phyloP scores from a whole-genome alignment of 2,113 vertebrate species.

The Galemys pyrenaicus region DNA sequence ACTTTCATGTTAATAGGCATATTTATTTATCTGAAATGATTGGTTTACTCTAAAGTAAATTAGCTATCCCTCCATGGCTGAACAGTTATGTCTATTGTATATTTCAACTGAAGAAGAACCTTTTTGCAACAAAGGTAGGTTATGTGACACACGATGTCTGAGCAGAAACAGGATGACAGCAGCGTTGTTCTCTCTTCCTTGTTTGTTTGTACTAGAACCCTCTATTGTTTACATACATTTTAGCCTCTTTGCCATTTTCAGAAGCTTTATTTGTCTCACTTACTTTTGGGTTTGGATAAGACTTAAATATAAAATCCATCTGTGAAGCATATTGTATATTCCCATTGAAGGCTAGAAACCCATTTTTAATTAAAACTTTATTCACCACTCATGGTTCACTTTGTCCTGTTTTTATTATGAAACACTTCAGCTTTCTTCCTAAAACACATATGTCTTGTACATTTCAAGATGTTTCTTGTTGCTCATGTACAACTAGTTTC shows the following conservation, averaged over 20 bases:
- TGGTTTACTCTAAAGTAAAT: not conserved
- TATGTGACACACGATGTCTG: not conserved
- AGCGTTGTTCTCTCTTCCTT: constrained; percentile 77
- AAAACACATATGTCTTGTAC: constrained; percentile 89
- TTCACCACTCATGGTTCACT: constrained; percentile 86
- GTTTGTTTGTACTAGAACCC: constrained; percentile 79
- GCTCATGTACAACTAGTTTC: constrained; percentile 83
- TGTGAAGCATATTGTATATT: constrained; percentile 88
- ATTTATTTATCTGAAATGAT: constrained; percentile 24
- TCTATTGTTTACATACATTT: constrained; percentile 85
- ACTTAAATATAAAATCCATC: constrained; percentile 88
- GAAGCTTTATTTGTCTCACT: constrained; percentile 87
- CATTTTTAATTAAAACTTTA: constrained; percentile 90
- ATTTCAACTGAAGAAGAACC: not conserved
- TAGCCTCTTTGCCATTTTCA: constrained; percentile 84
- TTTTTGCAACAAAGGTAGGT: not conserved
- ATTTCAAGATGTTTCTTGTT: constrained; percentile 88
- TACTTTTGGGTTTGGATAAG: constrained; percentile 84
- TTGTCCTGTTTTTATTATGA: constrained; percentile 90
- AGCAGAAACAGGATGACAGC: constrained; percentile 60
- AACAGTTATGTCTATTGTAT: not conserved
- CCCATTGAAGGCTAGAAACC: constrained; percentile 83
- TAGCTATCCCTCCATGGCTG: not conserved
- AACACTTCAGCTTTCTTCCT: constrained; percentile 88
- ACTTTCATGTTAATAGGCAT: not conserved